Base-by-base conservation (phyloP, 1,140 invertebrate genomes). In the Zaprionus gabonicus region DNA sequence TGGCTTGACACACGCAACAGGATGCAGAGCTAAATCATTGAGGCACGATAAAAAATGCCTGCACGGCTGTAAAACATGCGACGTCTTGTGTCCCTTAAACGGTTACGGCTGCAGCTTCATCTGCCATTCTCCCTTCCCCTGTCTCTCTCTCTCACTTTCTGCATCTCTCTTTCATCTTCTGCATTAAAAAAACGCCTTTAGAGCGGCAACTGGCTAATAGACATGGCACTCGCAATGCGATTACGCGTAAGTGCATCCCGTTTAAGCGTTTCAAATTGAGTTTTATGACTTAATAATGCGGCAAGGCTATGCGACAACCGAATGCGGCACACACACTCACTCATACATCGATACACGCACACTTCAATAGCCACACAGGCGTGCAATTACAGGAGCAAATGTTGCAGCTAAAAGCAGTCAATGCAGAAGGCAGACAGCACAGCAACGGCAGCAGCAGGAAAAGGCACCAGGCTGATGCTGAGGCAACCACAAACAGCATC, bases 231-330 rank as follows among this genome's bases (percentile, higher is more conserved):
- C 57, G 71, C 38, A 78, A 63, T 72, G 56, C 67, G 75, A 79
- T 81, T 76, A 60, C 66, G 59, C 71, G 74, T 76, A 90, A 85
- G 76, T 88, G 78, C 81, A 85, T 85, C 78, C 78, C 66, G 56
- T 67, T 84, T 51, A 90, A 85, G 63, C 66, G 53, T 76, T 74
- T 90, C 73, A 84, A 90, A 84, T 90, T 81, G 81, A 74, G 79
- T 90, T 88, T 90, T 85, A 88, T 90, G 81, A 68, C 85, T 90
- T 75, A 80, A 85, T 85, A 90, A 85, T 79, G 58, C 28, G 56
- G 4, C 67, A 59, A 41, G 49, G 34, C 41, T 41, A 12, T 38
- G 31, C 7, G 17, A 23, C 12, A 23, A 17, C 28, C 25, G 15
- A 13, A 53, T 57, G 38, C 58, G 58, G 20, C 41, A 17, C 41